Percentiles rank a stretch among this genome's conserved stretches.
Evolutionary conservation across 2,888 invertebrate species (phyloP).

Genomic region (Silvanus unidentatus): DNA sequence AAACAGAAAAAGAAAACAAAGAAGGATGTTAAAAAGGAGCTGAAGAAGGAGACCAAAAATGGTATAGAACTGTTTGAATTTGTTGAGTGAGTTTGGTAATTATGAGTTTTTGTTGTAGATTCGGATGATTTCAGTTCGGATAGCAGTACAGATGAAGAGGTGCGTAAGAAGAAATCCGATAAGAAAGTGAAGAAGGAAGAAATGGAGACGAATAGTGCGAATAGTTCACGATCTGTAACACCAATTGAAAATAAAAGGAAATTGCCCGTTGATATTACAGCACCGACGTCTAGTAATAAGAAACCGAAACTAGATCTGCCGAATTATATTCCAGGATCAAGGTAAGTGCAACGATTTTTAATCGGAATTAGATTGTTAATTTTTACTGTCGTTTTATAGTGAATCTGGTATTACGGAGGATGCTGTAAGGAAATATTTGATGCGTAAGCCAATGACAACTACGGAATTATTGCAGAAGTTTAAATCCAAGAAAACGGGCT

Average conservation of each 20-base stretch:
- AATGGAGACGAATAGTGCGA: constrained; percentile 47
- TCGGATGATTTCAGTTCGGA: constrained; percentile 65
- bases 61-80: constrained; percentile 10
- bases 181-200: constrained; percentile 47
- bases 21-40: constrained; percentile 55
- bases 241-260: constrained; percentile 47
- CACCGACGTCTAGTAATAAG: constrained; percentile 48
- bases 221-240: constrained; percentile 52
- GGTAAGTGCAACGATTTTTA: constrained; percentile 31
- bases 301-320: constrained; percentile 52
- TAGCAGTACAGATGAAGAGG: constrained; percentile 63
- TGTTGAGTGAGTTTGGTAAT: too few relatives aligned
- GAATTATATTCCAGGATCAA: constrained; percentile 49
- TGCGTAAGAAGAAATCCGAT: constrained; percentile 49
- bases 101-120: neutral
- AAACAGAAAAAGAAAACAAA: constrained; percentile 54
- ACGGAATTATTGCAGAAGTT: constrained; percentile 93
- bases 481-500: constrained; percentile 87
- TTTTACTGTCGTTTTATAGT: too few relatives aligned
- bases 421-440: constrained; percentile 87
- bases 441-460: constrained; percentile 96
- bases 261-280: constrained; percentile 43
- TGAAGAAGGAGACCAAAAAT: constrained; percentile 29
- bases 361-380: constrained; percentile 8
- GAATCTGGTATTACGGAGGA: constrained; percentile 92